Evolutionary conservation across 2,797 vertebrate genomes (phyloP).

Genomic region (Leptatherina wallacei): DNA sequence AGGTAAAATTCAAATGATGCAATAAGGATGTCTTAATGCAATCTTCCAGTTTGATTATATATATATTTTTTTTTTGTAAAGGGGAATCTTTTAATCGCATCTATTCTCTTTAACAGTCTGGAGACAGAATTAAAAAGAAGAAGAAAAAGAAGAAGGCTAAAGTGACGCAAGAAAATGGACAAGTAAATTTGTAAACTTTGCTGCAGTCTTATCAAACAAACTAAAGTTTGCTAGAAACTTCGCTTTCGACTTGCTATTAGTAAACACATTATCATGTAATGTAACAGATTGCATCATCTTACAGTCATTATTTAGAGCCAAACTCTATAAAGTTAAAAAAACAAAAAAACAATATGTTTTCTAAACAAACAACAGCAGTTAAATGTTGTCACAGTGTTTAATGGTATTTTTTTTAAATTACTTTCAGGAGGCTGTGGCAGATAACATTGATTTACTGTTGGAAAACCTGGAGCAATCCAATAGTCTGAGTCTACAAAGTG

Average conservation of each 20-base stretch:
- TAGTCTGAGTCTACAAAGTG: slow-evolving; percentile 78
- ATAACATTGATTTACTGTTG: slow-evolving; percentile 90
- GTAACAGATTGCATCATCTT: fast-evolving
- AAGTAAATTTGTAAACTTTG: slow-evolving; percentile 72
- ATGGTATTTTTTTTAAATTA: not conserved
- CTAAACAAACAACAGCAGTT: not conserved
- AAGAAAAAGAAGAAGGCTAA: slow-evolving; percentile 94
- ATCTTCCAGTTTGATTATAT: not conserved
- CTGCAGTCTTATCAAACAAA: not conserved
- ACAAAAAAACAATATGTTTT: not conserved
- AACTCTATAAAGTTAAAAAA: not conserved
- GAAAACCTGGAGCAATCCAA: slow-evolving; percentile 86
- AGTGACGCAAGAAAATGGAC: slow-evolving; percentile 72
- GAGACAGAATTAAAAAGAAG: slow-evolving; percentile 88
- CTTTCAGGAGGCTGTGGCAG: slow-evolving; percentile 72
- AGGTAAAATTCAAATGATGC: slow-evolving; percentile 53
- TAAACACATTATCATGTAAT: not conserved
- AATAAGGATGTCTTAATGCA: not conserved
- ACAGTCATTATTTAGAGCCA: not conserved
- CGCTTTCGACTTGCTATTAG: not conserved
- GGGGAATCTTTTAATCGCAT: slow-evolving; percentile 5
- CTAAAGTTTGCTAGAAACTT: not conserved
- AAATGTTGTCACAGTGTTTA: not conserved
- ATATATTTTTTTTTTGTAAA: not conserved
- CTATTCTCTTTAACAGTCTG: slow-evolving; percentile 71